Conservation (phyloP, 2,113 vertebrate genomes). For the Colius striatus region DNA sequence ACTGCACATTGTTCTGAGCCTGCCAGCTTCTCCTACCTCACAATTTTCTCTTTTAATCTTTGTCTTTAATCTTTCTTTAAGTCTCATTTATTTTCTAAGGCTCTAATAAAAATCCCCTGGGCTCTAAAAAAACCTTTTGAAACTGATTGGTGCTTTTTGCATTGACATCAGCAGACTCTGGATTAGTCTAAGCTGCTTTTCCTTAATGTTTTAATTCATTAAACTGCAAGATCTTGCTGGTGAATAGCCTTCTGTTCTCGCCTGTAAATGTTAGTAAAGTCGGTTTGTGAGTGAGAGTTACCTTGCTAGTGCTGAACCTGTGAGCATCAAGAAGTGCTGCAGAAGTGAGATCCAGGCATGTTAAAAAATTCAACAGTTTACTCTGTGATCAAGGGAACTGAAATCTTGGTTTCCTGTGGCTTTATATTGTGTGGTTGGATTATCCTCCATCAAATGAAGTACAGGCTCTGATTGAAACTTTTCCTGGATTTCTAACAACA, state of each 20-base stretch:
- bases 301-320: neutral
- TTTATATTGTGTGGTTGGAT: neutral
- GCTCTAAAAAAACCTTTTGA: neutral
- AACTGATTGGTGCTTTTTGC: neutral
- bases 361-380: neutral
- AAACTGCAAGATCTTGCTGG: neutral
- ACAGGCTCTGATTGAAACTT: neutral
- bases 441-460: neutral
- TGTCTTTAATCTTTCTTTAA: conserved; percentile 8
- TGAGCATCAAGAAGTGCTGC: neutral
- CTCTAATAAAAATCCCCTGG: neutral
- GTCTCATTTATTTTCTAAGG: neutral
- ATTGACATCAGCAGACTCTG: neutral
- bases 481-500: neutral
- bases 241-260: neutral
- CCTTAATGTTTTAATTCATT: neutral
- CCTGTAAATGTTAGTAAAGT: neutral
- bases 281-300: neutral
- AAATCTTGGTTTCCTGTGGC: neutral
- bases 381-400: neutral
- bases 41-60: neutral
- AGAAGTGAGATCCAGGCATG: neutral
- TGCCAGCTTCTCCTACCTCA: neutral
- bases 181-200: neutral
- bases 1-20: neutral